phyloP scores from a whole-genome alignment of 2,113 vertebrate genomes.

The Terrapene triunguis region DNA sequence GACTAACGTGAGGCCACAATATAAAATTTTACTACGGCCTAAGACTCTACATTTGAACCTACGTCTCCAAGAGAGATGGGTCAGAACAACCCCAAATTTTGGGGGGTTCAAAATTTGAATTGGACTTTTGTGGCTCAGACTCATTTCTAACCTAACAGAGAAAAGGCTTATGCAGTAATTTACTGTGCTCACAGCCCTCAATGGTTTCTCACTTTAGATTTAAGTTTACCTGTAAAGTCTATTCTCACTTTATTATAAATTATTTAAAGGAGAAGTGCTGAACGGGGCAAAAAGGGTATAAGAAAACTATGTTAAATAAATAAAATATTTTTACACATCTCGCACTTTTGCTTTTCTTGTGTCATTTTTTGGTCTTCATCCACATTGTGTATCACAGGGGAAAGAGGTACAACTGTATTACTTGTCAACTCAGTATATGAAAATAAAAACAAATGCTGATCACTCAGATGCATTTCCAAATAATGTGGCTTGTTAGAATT shows the following conservation, averaged over 20 bases:
- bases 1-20: background rate
- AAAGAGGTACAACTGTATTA: background rate
- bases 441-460: background rate
- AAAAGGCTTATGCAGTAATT: background rate
- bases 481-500: background rate
- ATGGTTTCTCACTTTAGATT: background rate
- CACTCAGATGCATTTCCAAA: background rate
- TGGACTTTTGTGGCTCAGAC: background rate
- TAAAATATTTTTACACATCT: background rate
- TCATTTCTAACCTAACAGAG: accelerated
- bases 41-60: background rate
- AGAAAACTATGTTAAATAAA: background rate
- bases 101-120: background rate
- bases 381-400: background rate
- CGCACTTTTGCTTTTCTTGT: background rate
- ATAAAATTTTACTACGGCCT: background rate
- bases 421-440: background rate
- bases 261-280: background rate
- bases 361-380: background rate
- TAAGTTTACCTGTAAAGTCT: background rate
- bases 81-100: background rate
- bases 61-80: background rate
- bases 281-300: background rate
- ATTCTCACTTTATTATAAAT: background rate
- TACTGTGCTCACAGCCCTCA: background rate